Base-by-base conservation (phyloP, 2,797 vertebrate species). In the Ptychobarbus kaznakovi region DNA sequence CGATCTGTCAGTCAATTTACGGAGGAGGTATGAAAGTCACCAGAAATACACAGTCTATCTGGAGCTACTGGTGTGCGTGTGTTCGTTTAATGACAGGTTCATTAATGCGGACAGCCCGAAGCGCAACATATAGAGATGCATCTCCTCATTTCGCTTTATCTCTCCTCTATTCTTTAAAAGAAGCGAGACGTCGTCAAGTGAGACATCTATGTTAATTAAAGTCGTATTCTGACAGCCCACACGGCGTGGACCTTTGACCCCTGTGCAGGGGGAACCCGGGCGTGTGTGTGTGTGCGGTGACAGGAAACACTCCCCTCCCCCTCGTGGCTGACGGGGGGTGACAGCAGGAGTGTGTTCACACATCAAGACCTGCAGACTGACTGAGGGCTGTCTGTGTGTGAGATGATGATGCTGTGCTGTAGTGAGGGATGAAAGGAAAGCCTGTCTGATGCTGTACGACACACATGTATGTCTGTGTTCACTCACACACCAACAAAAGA, bases 201-300 rank as follows among this genome's bases (percentile, higher is more conserved):
- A 88, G 72, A 86, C 42, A 86, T 88, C 92, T 85, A 88, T 84
- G 84, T 91, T 92, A 93, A 92, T 94, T 94, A 92, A 86, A 92
- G 74, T n/a, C 78, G 68, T 15, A 68, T 77, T 81, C 82, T 86
- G 75, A 89, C 81, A 35, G 88, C 51, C n/a, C 86, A 72, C 87
- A 83, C 85, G 90, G 94, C 92, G 87, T 53, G 4, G 89, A 93
- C 90, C 94, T 92, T 89, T 92, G 92, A 95, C 93, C 94, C 91
- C 0, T 7, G 38, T 56, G 58, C 66, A 84, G 80, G 84, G 56
- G 66, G 66, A 86, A 79, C 22, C 72, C 35, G 25, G 49, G 70
- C n/a, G 5, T 61, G 56, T 83, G 73, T 69, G 66, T 40, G 78
- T 70, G 79, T n/a, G 80, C 44, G 6, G 49, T 82, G 72, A 81